Conservation (phyloP, 2,888 invertebrate genomes). For the Euzetes globulus region DNA sequence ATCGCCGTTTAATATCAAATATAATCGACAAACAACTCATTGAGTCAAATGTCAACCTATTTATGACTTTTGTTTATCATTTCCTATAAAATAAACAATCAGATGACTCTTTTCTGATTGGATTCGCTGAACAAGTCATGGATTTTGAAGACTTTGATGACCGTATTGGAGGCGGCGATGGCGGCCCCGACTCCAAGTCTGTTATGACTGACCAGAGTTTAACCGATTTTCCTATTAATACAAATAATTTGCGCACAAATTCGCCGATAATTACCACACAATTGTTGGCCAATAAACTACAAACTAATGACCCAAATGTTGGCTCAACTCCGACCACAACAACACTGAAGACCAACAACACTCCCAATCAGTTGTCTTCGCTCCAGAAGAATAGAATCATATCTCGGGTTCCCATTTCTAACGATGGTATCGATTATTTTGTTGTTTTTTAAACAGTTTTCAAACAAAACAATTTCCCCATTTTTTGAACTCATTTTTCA, state of each 20-base stretch:
- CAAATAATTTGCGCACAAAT: neutral
- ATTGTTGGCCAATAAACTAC: neutral
- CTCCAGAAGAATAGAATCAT: slow-evolving; percentile 18
- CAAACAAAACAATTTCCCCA: too few species aligned
- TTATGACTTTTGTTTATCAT: neutral
- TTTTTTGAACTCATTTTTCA: too few species aligned
- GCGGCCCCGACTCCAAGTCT: neutral
- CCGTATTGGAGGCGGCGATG: neutral
- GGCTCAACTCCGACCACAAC: neutral
- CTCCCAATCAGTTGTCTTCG: neutral
- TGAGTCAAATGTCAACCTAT: neutral
- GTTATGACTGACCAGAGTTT: neutral
- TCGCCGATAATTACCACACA: neutral
- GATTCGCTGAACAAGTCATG: neutral
- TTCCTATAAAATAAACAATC: too few species aligned
- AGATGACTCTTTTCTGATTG: too few species aligned
- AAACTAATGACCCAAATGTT: neutral
- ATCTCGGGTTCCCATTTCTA: slow-evolving; percentile 18
- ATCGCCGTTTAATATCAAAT: neutral
- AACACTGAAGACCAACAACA: neutral
- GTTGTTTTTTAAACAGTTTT: neutral
- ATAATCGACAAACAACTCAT: neutral
- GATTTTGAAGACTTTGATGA: neutral
- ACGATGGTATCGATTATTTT: slow-evolving; percentile 20
- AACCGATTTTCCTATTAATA: neutral